A percentile compares a stretch with the other conserved stretches of the same genome.
Evolutionary conservation across 2,888 invertebrate genomes (phyloP).

Genomic region (Merodon equestris): DNA sequence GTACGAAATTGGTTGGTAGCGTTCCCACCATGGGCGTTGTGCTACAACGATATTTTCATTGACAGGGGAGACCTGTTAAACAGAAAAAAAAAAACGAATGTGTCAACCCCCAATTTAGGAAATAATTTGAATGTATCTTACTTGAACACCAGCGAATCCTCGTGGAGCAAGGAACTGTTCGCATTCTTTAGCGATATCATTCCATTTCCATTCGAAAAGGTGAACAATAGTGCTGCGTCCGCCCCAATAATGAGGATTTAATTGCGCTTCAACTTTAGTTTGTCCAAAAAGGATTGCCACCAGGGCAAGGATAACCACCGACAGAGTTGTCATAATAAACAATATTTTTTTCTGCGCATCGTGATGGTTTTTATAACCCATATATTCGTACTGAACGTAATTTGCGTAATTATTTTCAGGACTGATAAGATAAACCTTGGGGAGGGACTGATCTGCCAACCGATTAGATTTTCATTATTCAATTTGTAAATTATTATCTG

Average conservation of each 20-base stretch:
- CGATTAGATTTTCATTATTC: too few relatives aligned
- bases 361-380: too few relatives aligned
- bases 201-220: constrained; percentile 91
- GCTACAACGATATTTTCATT: constrained; percentile 83
- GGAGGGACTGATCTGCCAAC: too few relatives aligned
- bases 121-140: constrained; percentile 77
- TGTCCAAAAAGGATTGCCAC: neutral
- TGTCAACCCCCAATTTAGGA: constrained; percentile 87
- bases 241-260: constrained; percentile 76
- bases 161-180: constrained; percentile 87
- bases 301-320: neutral
- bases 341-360: too few relatives aligned
- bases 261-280: constrained; percentile 70
- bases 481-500: too few relatives aligned
- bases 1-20: constrained; percentile 90
- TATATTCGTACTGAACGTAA: too few relatives aligned
- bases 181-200: constrained; percentile 89
- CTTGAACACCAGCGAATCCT: constrained; percentile 88
- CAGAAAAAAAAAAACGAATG: too few relatives aligned
- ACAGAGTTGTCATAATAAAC: too few relatives aligned
- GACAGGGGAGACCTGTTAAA: too few relatives aligned
- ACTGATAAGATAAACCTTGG: too few relatives aligned
- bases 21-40: constrained; percentile 89
- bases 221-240: constrained; percentile 85
- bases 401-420: too few relatives aligned